Percentiles rank a stretch among this genome's conserved stretches.
phyloP scores from a whole-genome alignment of 2,797 vertebrate species.

The Acanthiza pusilla region DNA sequence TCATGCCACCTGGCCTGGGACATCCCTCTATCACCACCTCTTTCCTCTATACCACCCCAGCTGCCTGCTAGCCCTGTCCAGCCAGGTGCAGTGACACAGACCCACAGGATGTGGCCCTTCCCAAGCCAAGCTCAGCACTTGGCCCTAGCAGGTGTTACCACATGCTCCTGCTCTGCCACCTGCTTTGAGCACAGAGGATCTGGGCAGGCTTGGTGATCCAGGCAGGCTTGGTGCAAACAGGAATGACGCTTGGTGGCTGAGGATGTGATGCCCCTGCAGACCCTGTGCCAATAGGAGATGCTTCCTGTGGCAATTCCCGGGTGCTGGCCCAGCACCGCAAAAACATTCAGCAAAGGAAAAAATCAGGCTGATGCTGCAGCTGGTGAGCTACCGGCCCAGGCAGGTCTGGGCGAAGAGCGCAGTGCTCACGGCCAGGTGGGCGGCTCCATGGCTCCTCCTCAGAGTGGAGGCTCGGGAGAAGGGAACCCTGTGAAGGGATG shows the following conservation, averaged over 20 bases:
- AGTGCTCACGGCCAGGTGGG: background rate
- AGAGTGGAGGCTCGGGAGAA: rapidly evolving
- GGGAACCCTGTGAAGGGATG: background rate
- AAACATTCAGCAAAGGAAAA: background rate
- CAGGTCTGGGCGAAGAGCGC: background rate
- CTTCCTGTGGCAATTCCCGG: rapidly evolving
- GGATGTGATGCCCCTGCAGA: rapidly evolving
- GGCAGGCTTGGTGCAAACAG: background rate
- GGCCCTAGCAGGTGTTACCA: background rate
- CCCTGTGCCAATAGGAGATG: rapidly evolving
- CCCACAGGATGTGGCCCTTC: rapidly evolving
- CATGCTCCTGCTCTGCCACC: background rate
- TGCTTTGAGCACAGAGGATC: background rate
- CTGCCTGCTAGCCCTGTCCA: background rate
- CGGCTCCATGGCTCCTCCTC: background rate
- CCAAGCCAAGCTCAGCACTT: background rate
- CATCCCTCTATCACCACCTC: background rate
- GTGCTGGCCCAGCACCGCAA: background rate
- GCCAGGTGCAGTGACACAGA: background rate
- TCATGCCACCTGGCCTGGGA: rapidly evolving
- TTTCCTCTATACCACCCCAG: background rate
- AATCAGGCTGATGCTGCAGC: background rate
- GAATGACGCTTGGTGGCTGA: background rate
- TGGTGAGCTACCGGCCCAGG: background rate
- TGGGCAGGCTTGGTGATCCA: background rate